A percentile compares a stretch with the other conserved stretches of the same genome.
These are phyloP conservation scores for Vidua macroura DNA, from an alignment of 2,113 vertebrate genomes.

Conservation along the genomic window DNA sequence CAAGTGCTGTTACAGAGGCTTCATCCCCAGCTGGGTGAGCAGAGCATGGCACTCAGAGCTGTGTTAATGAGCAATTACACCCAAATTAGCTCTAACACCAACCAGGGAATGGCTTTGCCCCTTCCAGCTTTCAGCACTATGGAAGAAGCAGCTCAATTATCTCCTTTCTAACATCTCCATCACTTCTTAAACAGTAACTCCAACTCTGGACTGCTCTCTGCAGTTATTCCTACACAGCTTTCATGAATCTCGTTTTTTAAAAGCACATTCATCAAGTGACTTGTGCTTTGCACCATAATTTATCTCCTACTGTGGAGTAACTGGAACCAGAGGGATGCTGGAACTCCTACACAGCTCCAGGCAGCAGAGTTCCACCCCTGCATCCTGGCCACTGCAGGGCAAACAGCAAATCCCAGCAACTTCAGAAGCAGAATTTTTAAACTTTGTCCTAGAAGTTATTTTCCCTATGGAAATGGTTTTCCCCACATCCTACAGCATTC, in stretches of 20 bases:
- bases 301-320: not conserved
- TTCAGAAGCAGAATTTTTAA: fast-evolving
- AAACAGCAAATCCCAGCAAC: not conserved
- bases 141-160: not conserved
- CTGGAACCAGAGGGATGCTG: not conserved
- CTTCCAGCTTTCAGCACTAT: not conserved
- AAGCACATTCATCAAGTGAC: not conserved
- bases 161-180: not conserved
- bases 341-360: not conserved
- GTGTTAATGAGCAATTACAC: slow-evolving; percentile 24
- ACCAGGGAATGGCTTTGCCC: not conserved
- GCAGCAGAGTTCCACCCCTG: not conserved
- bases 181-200: not conserved
- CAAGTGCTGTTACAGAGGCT: not conserved
- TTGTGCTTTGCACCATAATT: not conserved
- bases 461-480: not conserved
- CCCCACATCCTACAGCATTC: fast-evolving
- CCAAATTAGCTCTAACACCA: slow-evolving; percentile 19
- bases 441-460: not conserved
- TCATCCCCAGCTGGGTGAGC: not conserved
- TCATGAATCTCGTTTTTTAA: not conserved
- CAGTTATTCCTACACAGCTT: not conserved
- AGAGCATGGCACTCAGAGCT: not conserved
- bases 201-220: not conserved
- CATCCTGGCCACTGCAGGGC: not conserved